These are phyloP conservation scores for Potamilus streckersoni DNA, from an alignment of 1,140 invertebrate species.

Conservation along the genomic window DNA sequence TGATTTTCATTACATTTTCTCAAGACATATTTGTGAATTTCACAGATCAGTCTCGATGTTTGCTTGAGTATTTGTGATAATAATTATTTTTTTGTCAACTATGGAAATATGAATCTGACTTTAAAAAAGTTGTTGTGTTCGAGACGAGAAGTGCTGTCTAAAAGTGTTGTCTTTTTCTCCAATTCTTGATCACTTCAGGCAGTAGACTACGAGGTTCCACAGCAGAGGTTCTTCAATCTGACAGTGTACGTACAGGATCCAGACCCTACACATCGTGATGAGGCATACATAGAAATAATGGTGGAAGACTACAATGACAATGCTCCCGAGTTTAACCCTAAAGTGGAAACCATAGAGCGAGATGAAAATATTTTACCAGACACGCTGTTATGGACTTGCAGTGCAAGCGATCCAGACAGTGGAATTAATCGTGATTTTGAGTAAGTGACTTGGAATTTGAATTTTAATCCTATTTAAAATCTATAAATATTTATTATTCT, in stretches of 20 bases:
- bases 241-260: conserved; percentile 50
- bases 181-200: conserved; percentile 23
- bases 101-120: not conserved
- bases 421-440: conserved; percentile 48
- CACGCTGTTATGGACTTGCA: conserved; percentile 41
- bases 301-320: conserved; percentile 60
- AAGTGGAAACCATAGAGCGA: conserved; percentile 34
- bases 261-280: conserved; percentile 45
- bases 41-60: no score
- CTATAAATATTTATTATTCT: no score
- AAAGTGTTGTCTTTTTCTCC: not conserved
- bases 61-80: not conserved
- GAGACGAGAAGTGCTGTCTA: not conserved
- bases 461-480: not conserved
- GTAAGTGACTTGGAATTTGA: conserved; percentile 35
- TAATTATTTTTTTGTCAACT: not conserved
- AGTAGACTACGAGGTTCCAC: conserved; percentile 52
- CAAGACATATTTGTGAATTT: no score
- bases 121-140: not conserved
- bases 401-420: conserved; percentile 50
- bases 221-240: conserved; percentile 49
- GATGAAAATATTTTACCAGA: conserved; percentile 41
- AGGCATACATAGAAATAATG: conserved; percentile 47
- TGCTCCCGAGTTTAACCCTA: conserved; percentile 43
- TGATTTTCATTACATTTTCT: no score